These are phyloP conservation scores for Albula goreensis DNA, from an alignment of 2,113 vertebrate species.

Conservation along the genomic window DNA sequence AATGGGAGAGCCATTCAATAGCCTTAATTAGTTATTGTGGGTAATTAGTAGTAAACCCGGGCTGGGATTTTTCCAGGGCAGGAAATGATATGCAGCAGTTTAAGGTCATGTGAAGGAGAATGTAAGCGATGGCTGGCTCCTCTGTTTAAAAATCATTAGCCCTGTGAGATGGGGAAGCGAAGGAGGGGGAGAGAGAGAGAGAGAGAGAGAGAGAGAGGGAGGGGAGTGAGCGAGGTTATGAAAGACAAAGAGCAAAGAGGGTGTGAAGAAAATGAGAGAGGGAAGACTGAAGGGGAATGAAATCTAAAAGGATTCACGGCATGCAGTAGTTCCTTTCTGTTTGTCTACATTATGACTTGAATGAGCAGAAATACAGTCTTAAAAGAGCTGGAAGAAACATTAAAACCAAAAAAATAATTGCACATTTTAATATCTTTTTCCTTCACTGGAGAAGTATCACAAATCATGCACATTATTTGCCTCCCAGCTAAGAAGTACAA, in stretches of 20 bases:
- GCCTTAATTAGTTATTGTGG: conserved; percentile 18
- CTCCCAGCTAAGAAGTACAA: no score
- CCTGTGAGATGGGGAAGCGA: background rate
- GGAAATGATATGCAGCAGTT: background rate
- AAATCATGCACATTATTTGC: background rate
- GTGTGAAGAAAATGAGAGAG: background rate
- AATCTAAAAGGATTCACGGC: background rate
- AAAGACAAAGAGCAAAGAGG: no score
- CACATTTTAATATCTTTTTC: background rate
- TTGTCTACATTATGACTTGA: background rate
- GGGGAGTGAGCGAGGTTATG: background rate
- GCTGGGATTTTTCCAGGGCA: background rate
- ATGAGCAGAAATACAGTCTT: background rate
- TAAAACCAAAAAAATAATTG: background rate
- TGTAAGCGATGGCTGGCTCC: conserved; percentile 20
- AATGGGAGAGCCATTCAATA: background rate
- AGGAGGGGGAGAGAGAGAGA: background rate
- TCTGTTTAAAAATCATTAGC: conserved; percentile 20
- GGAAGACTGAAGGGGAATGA: background rate
- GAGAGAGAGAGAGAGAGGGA: background rate
- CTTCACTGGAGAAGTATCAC: background rate
- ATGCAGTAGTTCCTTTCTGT: background rate
- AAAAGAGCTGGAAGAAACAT: background rate
- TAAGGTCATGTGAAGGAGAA: conserved; percentile 34
- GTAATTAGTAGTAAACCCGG: conserved; percentile 16